phyloP scores from a whole-genome alignment of 2,888 invertebrate species.

The Crossocerus cetratus region DNA sequence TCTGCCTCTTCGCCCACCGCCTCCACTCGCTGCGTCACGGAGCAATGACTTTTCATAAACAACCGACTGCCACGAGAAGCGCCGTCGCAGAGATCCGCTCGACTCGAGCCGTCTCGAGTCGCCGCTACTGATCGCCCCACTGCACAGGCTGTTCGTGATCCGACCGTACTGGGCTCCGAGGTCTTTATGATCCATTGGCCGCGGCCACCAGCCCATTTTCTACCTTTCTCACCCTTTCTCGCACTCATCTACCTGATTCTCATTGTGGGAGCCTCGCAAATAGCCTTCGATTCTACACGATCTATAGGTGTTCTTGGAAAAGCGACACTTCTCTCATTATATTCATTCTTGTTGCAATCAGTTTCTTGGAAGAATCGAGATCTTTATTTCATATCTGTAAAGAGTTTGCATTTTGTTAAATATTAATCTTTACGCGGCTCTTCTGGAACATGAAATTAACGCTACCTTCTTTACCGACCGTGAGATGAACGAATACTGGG shows the following conservation, averaged over 20 bases:
- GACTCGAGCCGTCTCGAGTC: neutral
- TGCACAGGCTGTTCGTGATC: neutral
- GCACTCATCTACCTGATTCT: neutral
- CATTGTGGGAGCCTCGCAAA: too few species aligned
- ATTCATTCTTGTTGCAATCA: neutral
- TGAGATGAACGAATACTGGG: too few species aligned
- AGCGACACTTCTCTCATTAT: too few species aligned
- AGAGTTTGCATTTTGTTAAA: neutral
- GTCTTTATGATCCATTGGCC: too few species aligned
- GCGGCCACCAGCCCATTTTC: too few species aligned
- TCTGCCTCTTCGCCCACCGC: neutral
- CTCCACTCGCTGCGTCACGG: neutral
- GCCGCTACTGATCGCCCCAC: too few species aligned
- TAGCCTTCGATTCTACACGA: constrained; percentile 4
- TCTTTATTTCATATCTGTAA: neutral
- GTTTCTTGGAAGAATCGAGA: neutral
- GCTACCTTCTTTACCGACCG: too few species aligned
- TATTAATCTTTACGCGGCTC: too few species aligned
- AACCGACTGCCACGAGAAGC: constrained; percentile 13
- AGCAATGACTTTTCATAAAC: constrained; percentile 22
- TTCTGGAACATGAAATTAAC: too few species aligned
- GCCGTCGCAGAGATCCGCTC: neutral
- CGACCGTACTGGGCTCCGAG: neutral
- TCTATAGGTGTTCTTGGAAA: neutral
- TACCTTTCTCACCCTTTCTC: too few species aligned